Base-by-base conservation (phyloP, 2,888 invertebrate species). In the Calameuta pallipes region DNA sequence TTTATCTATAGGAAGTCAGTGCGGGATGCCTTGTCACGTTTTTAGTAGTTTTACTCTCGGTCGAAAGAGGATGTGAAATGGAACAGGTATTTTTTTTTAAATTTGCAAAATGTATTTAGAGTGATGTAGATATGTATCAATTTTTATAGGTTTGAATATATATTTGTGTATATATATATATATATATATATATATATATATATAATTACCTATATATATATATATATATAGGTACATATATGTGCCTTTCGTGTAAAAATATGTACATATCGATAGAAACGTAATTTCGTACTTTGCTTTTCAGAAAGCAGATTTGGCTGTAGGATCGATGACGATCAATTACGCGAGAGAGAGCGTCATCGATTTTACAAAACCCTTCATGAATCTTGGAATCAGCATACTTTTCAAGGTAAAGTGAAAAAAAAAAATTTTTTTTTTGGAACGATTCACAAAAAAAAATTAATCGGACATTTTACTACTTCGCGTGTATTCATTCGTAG, bases 361-460 rank as follows among this genome's bases (percentile, higher is more conserved):
- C 84, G 97, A 97, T 92, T 98, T 98, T 90, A 97, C 97, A 12
- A 97, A 97, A 90, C 98, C 97, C 2, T 98, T 97, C 92, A 97
- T 98, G 95, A 97, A 97, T 91, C 93, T 97, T 33, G 98, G 97
- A 69, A 97, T 97, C 85, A 95, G 96, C 86, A 97, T 98, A 86
- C 93, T 97, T 78, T 97, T 96, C 91, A 96, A 96, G 94, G 95
- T 95, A 92, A 92, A 87, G 36, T 76, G 74, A 70, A 69, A 41
- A 15, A 56, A 56, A 23, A 23, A 23, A 4, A 0, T 33, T 33
- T 6, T 41, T 3, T 41, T 23, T 41, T 41, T 4, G 15, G 15
- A 9, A 56, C 1, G 4, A 23, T 56, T 15, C 2, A 1, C 1
- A 56, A 9, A 56, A 56, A 15, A 41, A 15, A 41, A 15, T 41